Evolutionary conservation across 2,113 vertebrate genomes (phyloP), one percentile per base, ranked within the genome.

Genomic region (Scophthalmus maximus): DNA sequence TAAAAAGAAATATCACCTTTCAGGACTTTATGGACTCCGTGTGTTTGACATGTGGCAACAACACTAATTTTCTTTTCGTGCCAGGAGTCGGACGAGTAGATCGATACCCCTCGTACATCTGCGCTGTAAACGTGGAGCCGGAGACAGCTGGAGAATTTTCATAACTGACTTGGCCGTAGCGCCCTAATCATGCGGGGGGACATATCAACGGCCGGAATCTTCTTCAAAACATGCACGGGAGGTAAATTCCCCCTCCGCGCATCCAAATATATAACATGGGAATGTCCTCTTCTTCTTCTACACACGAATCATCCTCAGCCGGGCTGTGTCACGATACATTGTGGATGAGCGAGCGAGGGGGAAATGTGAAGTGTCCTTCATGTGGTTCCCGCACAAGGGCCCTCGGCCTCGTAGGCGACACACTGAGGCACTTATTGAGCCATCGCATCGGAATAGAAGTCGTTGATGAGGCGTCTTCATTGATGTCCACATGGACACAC

Each of bases 401-500:
- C 34, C 29, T 71, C 22, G 69, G 55, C 29, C 56, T 71, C 60
- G 73, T 30, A 72, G 67, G 70, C 76, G 64, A 79, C 80, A 85
- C 27, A 78, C 2, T 59, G 68, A 70, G 66, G 53, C 60, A 9
- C 36, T 63, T 66, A 67, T 82, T 64, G 78, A 77, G 69, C 46
- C 74, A 69, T 70, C 82, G 79, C 61, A 14, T 68, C 68, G 73
- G 73, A 55, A 55, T n/a, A n/a, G n/a, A n/a, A 47, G 23, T 44
- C 57, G 11, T 57, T 32, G 26, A 56, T 61, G 52, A 76, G 59
- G 78, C 75, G 83, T 85, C 75, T 72, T 46, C 64, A 57, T 30
- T n/a, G n/a, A 83, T 80, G 65, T 76, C 83, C 67, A 67, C 56
- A 78, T 64, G 44, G 47, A 76, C 44, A 86, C 84, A 66, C 59